Base-by-base conservation (phyloP, 2,797 vertebrate species). In the Erpetoichthys calabaricus region DNA sequence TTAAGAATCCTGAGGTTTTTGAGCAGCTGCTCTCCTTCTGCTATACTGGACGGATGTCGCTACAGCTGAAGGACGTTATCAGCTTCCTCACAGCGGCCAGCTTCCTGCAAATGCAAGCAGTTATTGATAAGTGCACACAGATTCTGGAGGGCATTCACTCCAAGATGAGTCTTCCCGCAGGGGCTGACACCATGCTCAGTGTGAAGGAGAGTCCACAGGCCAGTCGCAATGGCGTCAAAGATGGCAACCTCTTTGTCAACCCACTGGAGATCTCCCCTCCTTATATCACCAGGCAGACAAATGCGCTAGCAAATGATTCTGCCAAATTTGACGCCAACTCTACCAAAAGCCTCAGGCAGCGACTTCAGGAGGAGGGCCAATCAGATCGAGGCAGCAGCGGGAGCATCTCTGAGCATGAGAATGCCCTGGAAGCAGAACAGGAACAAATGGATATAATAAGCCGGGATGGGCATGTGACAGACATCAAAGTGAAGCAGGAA, bases 41-140 rank as follows among this genome's bases (percentile, higher is more conserved):
- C 81, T 99, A 99, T 86, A 99, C 96, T 57, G 96, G 96, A 78
- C 94, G 87, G 75, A 97, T 99, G 91, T 91, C 94, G 56, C 76
- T 99, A 74, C 92, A 93, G 67, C 87, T 98, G 65, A 97, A 95
- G 73, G 96, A 99, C 47, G 94, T 99, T 47, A 91, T 99, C 72
- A 97, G 94, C 68, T 99, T 97, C 72, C 87, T 99, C 8, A 99
- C 96, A 0, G 96, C 96, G 10, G 96, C 96, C 60, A 98, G 95
- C 82, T 99, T 99, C 68, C 86, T 99, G 53, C 96, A 99, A 79
- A 98, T 99, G 96, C 96, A 99, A 74, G 82, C 91, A 3, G 92
- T 99, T 74, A 99, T 99, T 25, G 96, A 99, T 76, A 98, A 97
- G 73, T 99, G 96, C 71, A 98, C 94, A 1, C 90, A 97, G 73